These are phyloP conservation scores for Poecilia wingei DNA, from an alignment of 2,797 vertebrate species.

Conservation along the genomic window DNA sequence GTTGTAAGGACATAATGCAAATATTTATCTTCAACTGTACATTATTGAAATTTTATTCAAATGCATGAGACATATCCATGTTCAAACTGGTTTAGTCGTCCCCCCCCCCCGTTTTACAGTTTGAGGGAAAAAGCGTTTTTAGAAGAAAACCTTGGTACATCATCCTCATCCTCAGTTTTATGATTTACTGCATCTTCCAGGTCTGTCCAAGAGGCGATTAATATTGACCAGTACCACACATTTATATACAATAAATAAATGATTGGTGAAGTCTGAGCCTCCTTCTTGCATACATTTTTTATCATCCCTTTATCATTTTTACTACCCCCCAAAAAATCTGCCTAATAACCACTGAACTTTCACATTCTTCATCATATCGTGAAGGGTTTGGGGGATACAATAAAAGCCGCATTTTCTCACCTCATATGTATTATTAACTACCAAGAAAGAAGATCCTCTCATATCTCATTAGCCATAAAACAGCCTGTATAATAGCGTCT, in stretches of 20 bases:
- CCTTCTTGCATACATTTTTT: conserved; percentile 55
- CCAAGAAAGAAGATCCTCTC: conserved; percentile 46
- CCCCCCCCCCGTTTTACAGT: neutral
- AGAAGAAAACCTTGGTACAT: conserved; percentile 1
- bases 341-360: conserved; percentile 39
- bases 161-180: conserved; percentile 4
- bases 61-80: neutral
- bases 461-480: conserved; percentile 67
- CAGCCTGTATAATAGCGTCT: conserved; percentile 46
- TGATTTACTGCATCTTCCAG: conserved; percentile 31
- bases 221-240: conserved; percentile 29
- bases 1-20: neutral
- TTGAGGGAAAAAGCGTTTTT: neutral
- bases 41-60: neutral
- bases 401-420: conserved; percentile 63
- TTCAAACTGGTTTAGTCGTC: neutral
- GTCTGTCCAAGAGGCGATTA: conserved; percentile 41
- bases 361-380: conserved; percentile 45
- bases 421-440: conserved; percentile 67
- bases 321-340: conserved; percentile 23
- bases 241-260: conserved; percentile 60
- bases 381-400: conserved; percentile 50
- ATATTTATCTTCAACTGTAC: neutral
- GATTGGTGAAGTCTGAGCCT: conserved; percentile 45
- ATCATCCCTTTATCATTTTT: conserved; percentile 54